phyloP scores from a whole-genome alignment of 2,888 invertebrate genomes.

The Eupithecia tripunctaria region DNA sequence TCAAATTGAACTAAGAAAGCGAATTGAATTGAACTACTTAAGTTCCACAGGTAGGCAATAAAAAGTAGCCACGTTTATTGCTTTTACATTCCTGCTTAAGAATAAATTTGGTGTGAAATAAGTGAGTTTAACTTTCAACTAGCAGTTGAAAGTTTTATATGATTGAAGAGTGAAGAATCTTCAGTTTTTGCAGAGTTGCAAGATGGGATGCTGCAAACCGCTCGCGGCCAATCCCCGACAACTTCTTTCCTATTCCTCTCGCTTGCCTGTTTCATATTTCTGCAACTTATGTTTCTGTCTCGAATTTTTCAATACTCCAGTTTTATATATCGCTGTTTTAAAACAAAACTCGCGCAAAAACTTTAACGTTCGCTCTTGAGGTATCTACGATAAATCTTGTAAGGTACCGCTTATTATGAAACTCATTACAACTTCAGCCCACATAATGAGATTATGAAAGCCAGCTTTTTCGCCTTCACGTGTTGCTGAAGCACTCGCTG shows the following conservation, averaged over 20 bases:
- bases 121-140: conserved; percentile 49
- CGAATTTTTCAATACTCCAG: conserved; percentile 63
- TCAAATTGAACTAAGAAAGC: conserved; percentile 13
- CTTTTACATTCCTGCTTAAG: conserved; percentile 55
- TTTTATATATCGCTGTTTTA: conserved; percentile 62
- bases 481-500: conserved; percentile 20
- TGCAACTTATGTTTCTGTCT: conserved; percentile 56
- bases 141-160: conserved; percentile 66
- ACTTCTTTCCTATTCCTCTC: conserved; percentile 61
- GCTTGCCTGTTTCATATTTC: conserved; percentile 52
- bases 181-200: conserved; percentile 38
- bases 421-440: conserved; percentile 46
- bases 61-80: conserved; percentile 60
- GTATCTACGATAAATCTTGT: conserved; percentile 56
- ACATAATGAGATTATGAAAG: conserved; percentile 22
- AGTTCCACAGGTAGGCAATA: conserved; percentile 51
- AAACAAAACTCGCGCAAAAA: conserved; percentile 56
- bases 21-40: conserved; percentile 21
- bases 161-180: conserved; percentile 53
- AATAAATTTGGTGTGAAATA: conserved; percentile 75
- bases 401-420: conserved; percentile 46
- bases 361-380: conserved; percentile 53
- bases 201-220: conserved; percentile 47
- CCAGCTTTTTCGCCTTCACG: conserved; percentile 25
- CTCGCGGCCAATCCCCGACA: conserved; percentile 52